Conservation (phyloP, 2,888 invertebrate species). For the Dryococelus australis region DNA sequence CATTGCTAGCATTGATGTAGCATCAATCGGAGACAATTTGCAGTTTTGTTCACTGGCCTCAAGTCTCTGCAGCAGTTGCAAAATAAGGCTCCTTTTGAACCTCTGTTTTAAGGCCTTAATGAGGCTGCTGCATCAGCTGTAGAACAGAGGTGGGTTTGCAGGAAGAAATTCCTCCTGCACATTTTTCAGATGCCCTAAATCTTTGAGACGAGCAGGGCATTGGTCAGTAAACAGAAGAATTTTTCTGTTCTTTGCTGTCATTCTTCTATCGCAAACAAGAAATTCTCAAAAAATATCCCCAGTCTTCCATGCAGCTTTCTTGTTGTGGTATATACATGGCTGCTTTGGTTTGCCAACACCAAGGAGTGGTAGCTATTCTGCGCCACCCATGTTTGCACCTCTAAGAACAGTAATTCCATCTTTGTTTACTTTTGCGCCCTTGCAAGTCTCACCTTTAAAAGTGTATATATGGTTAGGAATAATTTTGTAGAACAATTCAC, state of each 20-base stretch:
- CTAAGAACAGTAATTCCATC: constrained; percentile 12
- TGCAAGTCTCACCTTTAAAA: constrained; percentile 29
- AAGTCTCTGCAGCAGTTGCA: constrained; percentile 12
- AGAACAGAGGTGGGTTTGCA: background rate
- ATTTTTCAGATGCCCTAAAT: background rate
- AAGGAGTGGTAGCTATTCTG: constrained; percentile 24
- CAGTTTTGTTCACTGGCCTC: background rate
- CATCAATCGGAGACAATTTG: background rate
- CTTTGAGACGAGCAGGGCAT: background rate
- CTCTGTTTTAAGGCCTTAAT: constrained; percentile 18
- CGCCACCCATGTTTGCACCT: constrained; percentile 24
- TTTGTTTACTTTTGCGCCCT: constrained; percentile 18
- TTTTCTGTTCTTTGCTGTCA: background rate
- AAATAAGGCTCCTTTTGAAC: background rate
- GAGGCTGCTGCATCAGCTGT: background rate
- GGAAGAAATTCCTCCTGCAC: background rate
- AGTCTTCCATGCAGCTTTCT: background rate
- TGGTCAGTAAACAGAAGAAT: background rate
- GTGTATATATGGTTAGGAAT: background rate
- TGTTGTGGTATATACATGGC: background rate
- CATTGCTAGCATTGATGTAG: background rate
- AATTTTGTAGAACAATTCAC: too few relatives aligned
- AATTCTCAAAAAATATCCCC: background rate
- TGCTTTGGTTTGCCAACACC: constrained; percentile 27
- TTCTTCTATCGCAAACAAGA: background rate